Evolutionary conservation across 2,113 vertebrate genomes (phyloP).

Genomic region (Seriola dumerili): DNA sequence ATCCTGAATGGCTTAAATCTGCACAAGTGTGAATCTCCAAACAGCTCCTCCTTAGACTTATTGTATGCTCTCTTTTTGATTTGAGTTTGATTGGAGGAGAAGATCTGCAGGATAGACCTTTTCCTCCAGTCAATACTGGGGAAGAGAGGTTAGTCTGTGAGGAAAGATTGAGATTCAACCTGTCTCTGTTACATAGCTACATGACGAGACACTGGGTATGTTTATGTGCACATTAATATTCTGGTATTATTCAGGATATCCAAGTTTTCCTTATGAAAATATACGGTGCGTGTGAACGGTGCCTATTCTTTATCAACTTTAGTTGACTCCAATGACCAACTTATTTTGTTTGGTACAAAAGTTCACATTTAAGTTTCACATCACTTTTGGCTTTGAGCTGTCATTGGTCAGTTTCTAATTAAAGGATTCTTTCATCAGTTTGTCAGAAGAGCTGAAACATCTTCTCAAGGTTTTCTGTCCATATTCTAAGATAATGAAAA

Average conservation of each 20-base stretch:
- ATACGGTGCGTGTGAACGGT: conserved; percentile 27
- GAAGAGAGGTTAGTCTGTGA: conserved; percentile 26
- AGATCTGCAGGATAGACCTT: conserved; percentile 8
- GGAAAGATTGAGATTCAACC: conserved; percentile 61
- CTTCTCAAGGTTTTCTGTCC: too few species aligned
- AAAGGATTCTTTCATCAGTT: too few species aligned
- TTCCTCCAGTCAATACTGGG: conserved; percentile 12
- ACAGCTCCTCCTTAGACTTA: conserved; percentile 36
- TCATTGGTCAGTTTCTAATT: too few species aligned
- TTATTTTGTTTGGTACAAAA: too few species aligned
- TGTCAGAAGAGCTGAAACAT: too few species aligned
- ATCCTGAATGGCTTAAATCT: conserved; percentile 65
- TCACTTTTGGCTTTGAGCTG: too few species aligned
- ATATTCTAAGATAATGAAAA: too few species aligned
- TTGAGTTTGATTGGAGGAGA: conserved; percentile 39
- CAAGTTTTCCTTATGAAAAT: background rate
- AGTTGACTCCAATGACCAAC: too few species aligned
- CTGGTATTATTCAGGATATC: conserved; percentile 43
- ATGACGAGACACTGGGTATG: conserved; percentile 33
- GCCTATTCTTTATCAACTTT: too few species aligned
- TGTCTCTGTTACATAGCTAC: conserved; percentile 46
- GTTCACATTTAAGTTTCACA: too few species aligned
- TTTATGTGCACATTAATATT: conserved; percentile 65
- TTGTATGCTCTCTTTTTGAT: conserved; percentile 7
- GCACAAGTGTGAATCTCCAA: conserved; percentile 59